Base-by-base conservation (phyloP, 2,888 invertebrate species). In the Ceraclea dissimilis region DNA sequence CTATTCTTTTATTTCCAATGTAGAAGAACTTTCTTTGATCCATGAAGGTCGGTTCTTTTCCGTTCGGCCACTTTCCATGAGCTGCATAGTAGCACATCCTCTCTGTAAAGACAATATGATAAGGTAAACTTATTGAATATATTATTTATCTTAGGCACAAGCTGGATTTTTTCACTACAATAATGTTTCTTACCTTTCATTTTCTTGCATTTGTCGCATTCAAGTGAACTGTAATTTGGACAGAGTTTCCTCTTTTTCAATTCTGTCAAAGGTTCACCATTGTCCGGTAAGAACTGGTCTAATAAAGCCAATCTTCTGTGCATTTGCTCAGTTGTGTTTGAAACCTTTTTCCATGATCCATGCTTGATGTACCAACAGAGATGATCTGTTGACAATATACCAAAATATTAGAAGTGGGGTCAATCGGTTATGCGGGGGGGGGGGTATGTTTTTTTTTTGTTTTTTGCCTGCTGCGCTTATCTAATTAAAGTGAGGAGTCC, bases 21-120 rank as follows among this genome's bases (percentile, higher is more conserved):
- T 49, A 54, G 43, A 54, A 54, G 49, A 54, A 54, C 18, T 49
- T 39, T 21, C 18, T 33, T 17, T 49, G 49, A 13, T 49, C 54
- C 4, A 2, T 10, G 11, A 33, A 19, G 17, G 11, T n/a, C 6
- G 54, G 54, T 6, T 34, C 43, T 10, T n/a, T 21, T 1, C 1
- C 19, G 1, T 19, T 22, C 5, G 49, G 49, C 54, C 54, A 54
- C 6, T 6, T 5, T 8, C 54, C 54, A n/a, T 43, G 1, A 5
- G 39, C 49, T 2, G 54, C 54, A 18, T 39, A 54, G 26, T 39
- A 54, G 11, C 54, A 54, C 39, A 54, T 33, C 20, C 31, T 54
- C 16, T 13, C 54, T 54, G 49, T 1, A 43, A 54, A 18, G 22
- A 51, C 17, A 49, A 17, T 10, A 2, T n/a, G n/a, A n/a, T n/a